Base-by-base conservation (phyloP, 2,888 invertebrate species). In the Lycaena phlaeas region DNA sequence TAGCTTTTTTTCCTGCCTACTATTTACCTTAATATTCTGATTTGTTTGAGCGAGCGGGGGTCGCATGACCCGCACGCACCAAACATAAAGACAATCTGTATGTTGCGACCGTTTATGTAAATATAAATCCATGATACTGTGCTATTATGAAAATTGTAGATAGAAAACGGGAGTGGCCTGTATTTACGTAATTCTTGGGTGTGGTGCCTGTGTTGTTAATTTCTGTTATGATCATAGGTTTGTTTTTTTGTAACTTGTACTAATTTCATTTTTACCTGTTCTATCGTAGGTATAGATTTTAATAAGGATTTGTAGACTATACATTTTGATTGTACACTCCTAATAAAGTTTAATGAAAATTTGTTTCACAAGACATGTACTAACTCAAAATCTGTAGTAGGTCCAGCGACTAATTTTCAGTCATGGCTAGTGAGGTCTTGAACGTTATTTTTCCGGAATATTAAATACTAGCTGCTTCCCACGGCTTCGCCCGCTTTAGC, bases 1-100 rank as follows among this genome's bases (percentile, higher is more conserved):
- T 81, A 74, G 79, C 79, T 77, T 81, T 84, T 77, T 77, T 81
- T 78, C 68, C 78, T 61, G 71, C 68, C 72, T 73, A 76, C 74
- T 79, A 79, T 77, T 82, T 79, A 75, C 68, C 71, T 79, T 78
- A 82, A 82, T 81, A 79, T 82, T 81, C 71, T 74, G 77, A 81
- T 79, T 81, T 70, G 77, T 68, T 64, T 59, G 65, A 63, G 64
- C 66, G 61, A 63, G 65, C 66, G 60, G 67, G 76, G 79, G 73
- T 70, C n/a, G n/a, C n/a, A n/a, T n/a, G n/a, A n/a, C n/a, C n/a
- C 75, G 77, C 84, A 82, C 84, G 81, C 84, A 84, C 81, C 74
- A 70, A 77, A 76, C 78, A 74, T 81, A 75, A 78, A 82, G 78
- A 81, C 77, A 79, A 81, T 78, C 76, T 76, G 76, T 77, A 67